Base-by-base conservation (phyloP, 1,140 invertebrate genomes). In the Hyposmocoma kahamanoa region DNA sequence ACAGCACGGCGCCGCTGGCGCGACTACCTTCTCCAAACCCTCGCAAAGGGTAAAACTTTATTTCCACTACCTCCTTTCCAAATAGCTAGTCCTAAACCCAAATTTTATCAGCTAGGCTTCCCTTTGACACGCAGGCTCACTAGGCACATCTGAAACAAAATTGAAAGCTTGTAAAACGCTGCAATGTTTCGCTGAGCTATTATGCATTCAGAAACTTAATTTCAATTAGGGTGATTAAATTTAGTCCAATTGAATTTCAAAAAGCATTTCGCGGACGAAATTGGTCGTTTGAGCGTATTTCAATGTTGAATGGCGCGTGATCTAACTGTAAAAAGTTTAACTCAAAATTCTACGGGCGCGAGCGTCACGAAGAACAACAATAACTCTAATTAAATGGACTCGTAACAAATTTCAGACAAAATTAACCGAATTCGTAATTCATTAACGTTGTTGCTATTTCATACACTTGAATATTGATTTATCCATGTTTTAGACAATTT, bases 71-170 rank as follows among this genome's bases (percentile, higher is more conserved):
- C n/a, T n/a, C n/a, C n/a, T n/a, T n/a, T n/a, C n/a, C n/a, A n/a
- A 47, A 53, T 26, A 30, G 50, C 10, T 22, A 1, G 39, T 13
- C 41, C 28, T n/a, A n/a, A n/a, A n/a, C n/a, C n/a, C n/a, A 26
- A 11, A 26, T 42, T 47, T 47, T 62, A 68, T 72, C 66, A 75
- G 54, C 67, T 71, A 19, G 64, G 53, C 13, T 60, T 55, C 21
- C 45, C 50, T 44, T 56, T 51, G 18, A 38, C 38, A 19, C n/a
- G n/a, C n/a, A n/a, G n/a, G 5, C 24, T 6, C 24, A 26, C 11
- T 26, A 26, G 24, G 50, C 53, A 62, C 73, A 80, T 83, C 78
- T 80, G 76, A 45, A 78, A 78, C 71, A 80, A 82, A 47, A 54
- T 19, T 30, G 13, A 30, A 10, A 30, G 28, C 28, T 30, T 30